Evolutionary conservation across 1,140 invertebrate genomes (phyloP).

Genomic region (Drosophila micromelanica): DNA sequence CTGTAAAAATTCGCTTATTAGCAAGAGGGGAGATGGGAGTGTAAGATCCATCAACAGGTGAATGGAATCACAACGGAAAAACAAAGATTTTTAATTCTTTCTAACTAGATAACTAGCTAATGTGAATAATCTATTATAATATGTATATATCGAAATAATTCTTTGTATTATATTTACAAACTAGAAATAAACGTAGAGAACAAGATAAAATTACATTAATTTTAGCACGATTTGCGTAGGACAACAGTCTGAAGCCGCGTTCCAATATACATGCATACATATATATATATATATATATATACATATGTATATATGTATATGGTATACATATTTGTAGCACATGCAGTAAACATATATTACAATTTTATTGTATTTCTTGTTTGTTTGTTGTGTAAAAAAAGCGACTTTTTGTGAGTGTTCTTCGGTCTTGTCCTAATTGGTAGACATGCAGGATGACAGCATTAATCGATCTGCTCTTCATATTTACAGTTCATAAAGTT

Average conservation of each 20-base stretch:
- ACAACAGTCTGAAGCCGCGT: constrained; percentile 41
- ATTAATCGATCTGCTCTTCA: constrained; percentile 25
- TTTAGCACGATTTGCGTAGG: constrained; percentile 29
- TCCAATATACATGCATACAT: constrained; percentile 17
- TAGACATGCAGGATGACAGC: constrained; percentile 12
- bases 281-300: constrained; percentile 12
- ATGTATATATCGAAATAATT: constrained; percentile 13
- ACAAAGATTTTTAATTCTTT: not conserved
- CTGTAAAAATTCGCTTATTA: constrained; percentile 17
- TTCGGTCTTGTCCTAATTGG: constrained; percentile 14
- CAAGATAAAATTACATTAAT: constrained; percentile 39
- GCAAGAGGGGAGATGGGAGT: not conserved
- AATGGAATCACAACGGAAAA: constrained; percentile 1
- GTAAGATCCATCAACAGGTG: constrained; percentile 3
- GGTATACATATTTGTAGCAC: constrained; percentile 19
- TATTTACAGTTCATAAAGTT: constrained; percentile 36
- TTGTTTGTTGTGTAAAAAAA: constrained; percentile 32
- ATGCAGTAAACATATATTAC: constrained; percentile 45
- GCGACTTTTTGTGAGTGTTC: constrained; percentile 29
- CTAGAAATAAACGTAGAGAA: constrained; percentile 39
- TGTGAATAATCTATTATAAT: constrained; percentile 10
- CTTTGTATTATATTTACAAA: constrained; percentile 48
- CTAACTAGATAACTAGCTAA: not conserved
- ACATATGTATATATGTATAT: constrained; percentile 14
- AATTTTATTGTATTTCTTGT: constrained; percentile 41